These are phyloP conservation scores for Hippocampus zosterae DNA, from an alignment of 2,113 vertebrate genomes.

Conservation along the genomic window DNA sequence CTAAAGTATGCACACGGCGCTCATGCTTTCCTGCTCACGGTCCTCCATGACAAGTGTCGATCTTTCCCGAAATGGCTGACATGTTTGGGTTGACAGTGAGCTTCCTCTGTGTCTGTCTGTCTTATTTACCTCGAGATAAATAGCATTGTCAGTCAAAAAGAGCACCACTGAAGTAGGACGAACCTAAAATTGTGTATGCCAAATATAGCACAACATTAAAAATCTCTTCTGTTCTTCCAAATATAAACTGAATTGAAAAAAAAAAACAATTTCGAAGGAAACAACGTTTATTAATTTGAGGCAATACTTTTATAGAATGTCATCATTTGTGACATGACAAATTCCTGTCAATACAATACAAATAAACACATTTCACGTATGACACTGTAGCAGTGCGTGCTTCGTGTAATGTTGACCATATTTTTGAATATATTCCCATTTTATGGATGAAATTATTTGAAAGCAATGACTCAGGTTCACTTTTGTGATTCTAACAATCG, in stretches of 20 bases:
- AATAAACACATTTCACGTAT: not conserved
- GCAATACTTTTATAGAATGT: not conserved
- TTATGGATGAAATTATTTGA: not conserved
- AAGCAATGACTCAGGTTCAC: not conserved
- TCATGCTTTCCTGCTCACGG: not conserved
- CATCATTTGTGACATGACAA: not conserved
- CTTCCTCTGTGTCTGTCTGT: conserved; percentile 50
- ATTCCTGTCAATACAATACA: not conserved
- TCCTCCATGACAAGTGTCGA: not conserved
- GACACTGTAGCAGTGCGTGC: too few species aligned
- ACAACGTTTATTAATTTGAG: too few species aligned
- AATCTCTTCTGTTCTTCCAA: not conserved
- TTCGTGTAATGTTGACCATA: too few species aligned
- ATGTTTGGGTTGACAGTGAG: conserved; percentile 27
- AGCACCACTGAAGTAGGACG: not conserved
- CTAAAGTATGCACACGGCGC: conserved; percentile 12
- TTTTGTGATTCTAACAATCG: not conserved
- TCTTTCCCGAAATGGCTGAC: conserved; percentile 37
- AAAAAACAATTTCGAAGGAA: not conserved
- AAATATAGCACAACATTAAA: not conserved
- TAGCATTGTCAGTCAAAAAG: conserved; percentile 8
- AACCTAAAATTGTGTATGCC: not conserved
- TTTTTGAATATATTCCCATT: not conserved
- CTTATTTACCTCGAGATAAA: not conserved
- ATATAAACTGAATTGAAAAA: not conserved